phyloP scores from a whole-genome alignment of 2,113 vertebrate species.

The Eulemur rufifrons region DNA sequence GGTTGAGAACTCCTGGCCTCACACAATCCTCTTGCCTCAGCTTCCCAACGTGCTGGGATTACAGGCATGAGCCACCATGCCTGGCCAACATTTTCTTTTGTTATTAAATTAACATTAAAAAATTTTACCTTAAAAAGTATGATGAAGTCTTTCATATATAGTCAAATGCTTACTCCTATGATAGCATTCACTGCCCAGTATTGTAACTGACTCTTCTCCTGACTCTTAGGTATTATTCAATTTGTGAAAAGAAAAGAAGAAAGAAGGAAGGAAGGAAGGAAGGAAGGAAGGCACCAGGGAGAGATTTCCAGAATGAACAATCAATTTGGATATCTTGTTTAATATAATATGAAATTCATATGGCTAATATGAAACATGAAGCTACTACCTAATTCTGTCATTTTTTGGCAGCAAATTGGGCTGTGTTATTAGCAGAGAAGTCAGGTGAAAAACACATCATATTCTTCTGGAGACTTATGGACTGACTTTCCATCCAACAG shows the following conservation, averaged over 20 bases:
- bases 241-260: not conserved
- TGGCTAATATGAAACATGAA: not conserved
- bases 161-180: not conserved
- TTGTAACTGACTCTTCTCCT: not conserved
- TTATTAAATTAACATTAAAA: not conserved
- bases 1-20: too few relatives aligned
- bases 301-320: not conserved
- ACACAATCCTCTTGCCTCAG: too few relatives aligned
- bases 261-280: not conserved
- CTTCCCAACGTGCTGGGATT: too few relatives aligned
- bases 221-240: not conserved
- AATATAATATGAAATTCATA: not conserved
- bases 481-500: not conserved
- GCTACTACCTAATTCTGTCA: not conserved
- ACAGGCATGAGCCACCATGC: too few relatives aligned
- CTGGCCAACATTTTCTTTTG: not conserved
- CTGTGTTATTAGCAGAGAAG: not conserved
- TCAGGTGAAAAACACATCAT: not conserved
- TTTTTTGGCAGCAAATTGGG: not conserved
- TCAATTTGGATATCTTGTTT: not conserved
- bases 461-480: not conserved
- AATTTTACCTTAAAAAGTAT: not conserved
- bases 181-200: not conserved
- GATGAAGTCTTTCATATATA: not conserved
- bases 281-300: not conserved